phyloP scores from a whole-genome alignment of 92 coral and sea anemone genomes.

The Phenganax subtilis region DNA sequence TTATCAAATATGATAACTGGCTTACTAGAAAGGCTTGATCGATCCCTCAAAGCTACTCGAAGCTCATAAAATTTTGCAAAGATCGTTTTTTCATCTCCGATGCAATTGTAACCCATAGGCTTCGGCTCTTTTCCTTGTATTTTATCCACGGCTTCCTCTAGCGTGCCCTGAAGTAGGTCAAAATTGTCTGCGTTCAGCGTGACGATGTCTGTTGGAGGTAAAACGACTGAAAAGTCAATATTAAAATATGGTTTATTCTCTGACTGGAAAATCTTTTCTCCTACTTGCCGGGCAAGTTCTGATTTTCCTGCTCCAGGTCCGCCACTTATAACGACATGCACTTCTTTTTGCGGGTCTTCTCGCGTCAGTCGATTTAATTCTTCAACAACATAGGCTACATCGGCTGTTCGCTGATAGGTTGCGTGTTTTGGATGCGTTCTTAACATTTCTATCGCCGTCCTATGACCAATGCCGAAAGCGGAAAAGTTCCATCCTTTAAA shows the following conservation, averaged over 20 bases:
- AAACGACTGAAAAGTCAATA: conserved; percentile 4
- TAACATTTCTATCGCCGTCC: too few species aligned
- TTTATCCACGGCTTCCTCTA: conserved; percentile 56
- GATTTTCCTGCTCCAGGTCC: conserved; percentile 88
- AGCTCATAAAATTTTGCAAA: conserved; percentile 46
- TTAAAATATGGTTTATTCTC: conserved; percentile 16
- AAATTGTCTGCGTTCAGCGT: conserved; percentile 58
- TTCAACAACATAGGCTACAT: neutral
- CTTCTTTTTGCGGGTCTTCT: conserved; percentile 49
- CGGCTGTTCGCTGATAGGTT: conserved; percentile 1
- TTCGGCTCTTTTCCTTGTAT: conserved; percentile 14
- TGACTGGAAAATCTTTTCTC: conserved; percentile 46
- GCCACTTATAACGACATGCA: conserved; percentile 68
- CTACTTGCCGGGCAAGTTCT: conserved; percentile 79
- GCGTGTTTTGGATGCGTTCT: neutral
- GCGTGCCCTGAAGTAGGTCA: conserved; percentile 49
- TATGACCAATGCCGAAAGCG: too few species aligned
- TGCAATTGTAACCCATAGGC: neutral
- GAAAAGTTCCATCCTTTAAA: too few species aligned
- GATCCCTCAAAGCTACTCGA: conserved; percentile 50
- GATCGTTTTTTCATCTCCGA: conserved; percentile 36
- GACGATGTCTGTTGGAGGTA: conserved; percentile 58
- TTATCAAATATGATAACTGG: conserved; percentile 77
- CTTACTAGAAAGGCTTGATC: conserved; percentile 45
- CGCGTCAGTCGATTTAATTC: conserved; percentile 42